Evolutionary conservation across 2,113 vertebrate genomes (phyloP), one percentile per base, ranked within the genome.

Genomic region (Phalacrocorax carbo): DNA sequence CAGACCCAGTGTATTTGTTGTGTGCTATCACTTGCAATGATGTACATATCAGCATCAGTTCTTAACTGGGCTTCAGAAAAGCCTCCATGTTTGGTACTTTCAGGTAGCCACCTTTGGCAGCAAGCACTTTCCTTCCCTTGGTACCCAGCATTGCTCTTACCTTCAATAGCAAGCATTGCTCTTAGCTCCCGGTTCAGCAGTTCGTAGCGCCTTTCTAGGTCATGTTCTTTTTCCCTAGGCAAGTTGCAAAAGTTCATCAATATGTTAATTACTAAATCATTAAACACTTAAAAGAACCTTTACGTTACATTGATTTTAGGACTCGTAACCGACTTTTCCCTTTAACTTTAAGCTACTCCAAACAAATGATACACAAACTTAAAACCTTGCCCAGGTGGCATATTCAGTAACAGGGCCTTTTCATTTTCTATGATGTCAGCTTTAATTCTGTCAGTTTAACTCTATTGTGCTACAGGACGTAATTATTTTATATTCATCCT

Each of bases 191-290:
- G 98, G 98, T 99, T 99, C 97, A 99, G 98, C 98, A 99, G 98
- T 97, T 99, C 99, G 89, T 99, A 99, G 97, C 99, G 98, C 96
- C 99, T 98, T 98, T 99, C 99, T 97, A 99, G 99, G 98, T 99
- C 99, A 80, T 99, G 99, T 97, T 99, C 99, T 97, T 99, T 99
- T 98, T 99, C 99, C 99, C 99, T 99, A 98, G 98, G 99, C 98
- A 98, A 99, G 98, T 98, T 98, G 98, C 94, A 98, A 99, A 99
- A 99, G 99, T 99, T 99, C 99, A 99, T 99, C 99, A 99, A 99
- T 99, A 99, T 99, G 99, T 98, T 99, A 99, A 99, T 99, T 98
- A 99, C 98, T 99, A 99, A 99, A 99, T 99, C 99, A 99, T 99
- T 99, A 99, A 99, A 98, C 98, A 98, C 99, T 99, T 99, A 98